phyloP scores from a whole-genome alignment of 2,888 invertebrate species.

The Glaucopsyche alexis region DNA sequence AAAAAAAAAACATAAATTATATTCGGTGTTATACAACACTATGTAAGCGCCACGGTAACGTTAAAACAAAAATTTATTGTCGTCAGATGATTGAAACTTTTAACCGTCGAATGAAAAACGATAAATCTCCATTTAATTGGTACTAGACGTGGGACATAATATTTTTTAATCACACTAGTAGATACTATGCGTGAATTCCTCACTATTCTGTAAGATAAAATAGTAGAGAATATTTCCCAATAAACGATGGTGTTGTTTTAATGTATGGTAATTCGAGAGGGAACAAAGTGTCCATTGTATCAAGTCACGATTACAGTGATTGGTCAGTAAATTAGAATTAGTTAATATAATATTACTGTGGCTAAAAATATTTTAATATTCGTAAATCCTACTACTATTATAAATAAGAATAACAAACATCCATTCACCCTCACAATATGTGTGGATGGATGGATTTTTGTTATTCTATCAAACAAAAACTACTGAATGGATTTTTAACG shows the following conservation, averaged over 20 bases:
- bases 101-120: background rate
- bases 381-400: too few species aligned
- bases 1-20: constrained; percentile 12
- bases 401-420: too few species aligned
- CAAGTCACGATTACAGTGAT: background rate
- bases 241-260: constrained; percentile 41
- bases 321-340: background rate
- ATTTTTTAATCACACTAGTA: constrained; percentile 33
- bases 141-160: constrained; percentile 14
- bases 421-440: too few species aligned
- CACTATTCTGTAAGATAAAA: constrained; percentile 33
- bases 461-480: too few species aligned
- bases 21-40: constrained; percentile 12
- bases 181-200: constrained; percentile 35
- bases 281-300: constrained; percentile 12
- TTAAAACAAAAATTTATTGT: constrained; percentile 25
- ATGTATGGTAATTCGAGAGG: constrained; percentile 52
- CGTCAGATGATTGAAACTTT: constrained; percentile 10
- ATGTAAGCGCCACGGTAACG: background rate
- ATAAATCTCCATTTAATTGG: constrained; percentile 28
- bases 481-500: too few species aligned
- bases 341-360: background rate
- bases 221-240: constrained; percentile 43
- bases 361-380: too few species aligned
- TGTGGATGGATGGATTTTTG: too few species aligned